These are phyloP conservation scores for Nerophis ophidion DNA, from an alignment of 2,113 vertebrate genomes.

Conservation along the genomic window DNA sequence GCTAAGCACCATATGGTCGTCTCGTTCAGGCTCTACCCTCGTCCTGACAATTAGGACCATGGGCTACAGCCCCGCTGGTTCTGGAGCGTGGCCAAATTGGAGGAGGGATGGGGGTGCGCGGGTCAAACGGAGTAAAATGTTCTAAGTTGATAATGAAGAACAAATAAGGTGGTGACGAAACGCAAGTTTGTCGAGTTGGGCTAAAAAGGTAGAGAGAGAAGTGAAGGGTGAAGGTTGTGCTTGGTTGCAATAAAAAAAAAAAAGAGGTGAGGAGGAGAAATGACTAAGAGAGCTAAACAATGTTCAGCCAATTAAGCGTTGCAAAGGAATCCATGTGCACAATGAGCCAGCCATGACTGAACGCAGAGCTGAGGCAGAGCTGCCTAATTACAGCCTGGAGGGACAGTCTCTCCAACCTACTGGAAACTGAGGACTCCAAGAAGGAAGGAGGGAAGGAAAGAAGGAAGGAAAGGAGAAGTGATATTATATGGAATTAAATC, in stretches of 20 bases:
- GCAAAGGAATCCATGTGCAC: slow-evolving; percentile 56
- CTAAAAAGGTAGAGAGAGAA: not conserved
- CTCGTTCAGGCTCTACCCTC: slow-evolving; percentile 36
- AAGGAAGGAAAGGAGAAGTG: not conserved
- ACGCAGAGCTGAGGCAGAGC: slow-evolving; percentile 47
- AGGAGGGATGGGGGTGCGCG: slow-evolving; percentile 7
- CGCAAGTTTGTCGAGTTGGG: not conserved
- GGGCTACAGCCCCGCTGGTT: slow-evolving; percentile 44
- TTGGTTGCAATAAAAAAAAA: slow-evolving; percentile 7
- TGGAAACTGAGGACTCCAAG: slow-evolving; percentile 20
- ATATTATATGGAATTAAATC: not conserved
- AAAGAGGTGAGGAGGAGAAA: slow-evolving; percentile 25
- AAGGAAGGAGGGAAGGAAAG: slow-evolving; percentile 7
- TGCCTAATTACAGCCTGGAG: slow-evolving; percentile 62
- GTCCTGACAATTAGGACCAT: slow-evolving; percentile 51
- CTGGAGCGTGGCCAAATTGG: slow-evolving; percentile 46
- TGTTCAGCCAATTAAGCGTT: slow-evolving; percentile 58
- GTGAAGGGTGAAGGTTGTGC: not conserved
- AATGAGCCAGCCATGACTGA: slow-evolving; percentile 59
- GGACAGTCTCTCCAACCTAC: slow-evolving; percentile 51
- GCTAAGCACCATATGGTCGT: slow-evolving; percentile 52
- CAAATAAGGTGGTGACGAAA: not conserved
- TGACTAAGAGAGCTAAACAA: slow-evolving; percentile 46
- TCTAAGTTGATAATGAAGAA: not conserved
- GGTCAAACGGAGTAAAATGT: not conserved